These are phyloP conservation scores for Empis livida DNA, from an alignment of 2,888 invertebrate species.

Conservation along the genomic window DNA sequence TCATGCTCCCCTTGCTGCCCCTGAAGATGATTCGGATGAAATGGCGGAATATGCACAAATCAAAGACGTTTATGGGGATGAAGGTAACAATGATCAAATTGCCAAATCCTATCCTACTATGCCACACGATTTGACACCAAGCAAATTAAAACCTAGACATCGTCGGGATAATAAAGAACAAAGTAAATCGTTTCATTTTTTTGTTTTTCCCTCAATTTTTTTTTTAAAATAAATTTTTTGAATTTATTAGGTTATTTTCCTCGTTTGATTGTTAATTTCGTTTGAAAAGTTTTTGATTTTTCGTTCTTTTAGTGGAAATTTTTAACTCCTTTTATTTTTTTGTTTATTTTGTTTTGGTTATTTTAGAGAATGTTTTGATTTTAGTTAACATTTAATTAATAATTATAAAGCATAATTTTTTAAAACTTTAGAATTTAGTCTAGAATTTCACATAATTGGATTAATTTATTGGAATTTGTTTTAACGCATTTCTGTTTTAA, in stretches of 20 bases:
- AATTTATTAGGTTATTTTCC: neutral
- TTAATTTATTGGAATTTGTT: too few relatives aligned
- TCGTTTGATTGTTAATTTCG: neutral
- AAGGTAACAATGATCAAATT: conserved; percentile 39
- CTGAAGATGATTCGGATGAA: conserved; percentile 55
- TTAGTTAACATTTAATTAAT: too few relatives aligned
- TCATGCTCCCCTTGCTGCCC: conserved; percentile 61
- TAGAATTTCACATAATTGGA: too few relatives aligned
- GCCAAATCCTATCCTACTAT: conserved; percentile 15
- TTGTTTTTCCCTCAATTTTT: neutral
- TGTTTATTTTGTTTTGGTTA: neutral
- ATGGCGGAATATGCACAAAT: conserved; percentile 60
- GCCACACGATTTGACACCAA: conserved; percentile 50
- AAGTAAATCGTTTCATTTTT: conserved; percentile 31
- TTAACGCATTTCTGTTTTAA: too few relatives aligned
- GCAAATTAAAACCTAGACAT: conserved; percentile 44
- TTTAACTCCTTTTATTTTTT: neutral
- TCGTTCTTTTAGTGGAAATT: neutral
- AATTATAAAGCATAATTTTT: too few relatives aligned
- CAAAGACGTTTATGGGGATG: conserved; percentile 45
- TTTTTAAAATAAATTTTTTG: neutral
- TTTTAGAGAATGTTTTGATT: too few relatives aligned
- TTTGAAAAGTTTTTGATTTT: neutral
- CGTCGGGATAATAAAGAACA: conserved; percentile 53
- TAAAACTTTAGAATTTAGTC: too few relatives aligned